A percentile compares a stretch with the other conserved stretches of the same genome.
Conservation (phyloP, 2,113 vertebrate species). For the Bambusicola thoracicus region DNA sequence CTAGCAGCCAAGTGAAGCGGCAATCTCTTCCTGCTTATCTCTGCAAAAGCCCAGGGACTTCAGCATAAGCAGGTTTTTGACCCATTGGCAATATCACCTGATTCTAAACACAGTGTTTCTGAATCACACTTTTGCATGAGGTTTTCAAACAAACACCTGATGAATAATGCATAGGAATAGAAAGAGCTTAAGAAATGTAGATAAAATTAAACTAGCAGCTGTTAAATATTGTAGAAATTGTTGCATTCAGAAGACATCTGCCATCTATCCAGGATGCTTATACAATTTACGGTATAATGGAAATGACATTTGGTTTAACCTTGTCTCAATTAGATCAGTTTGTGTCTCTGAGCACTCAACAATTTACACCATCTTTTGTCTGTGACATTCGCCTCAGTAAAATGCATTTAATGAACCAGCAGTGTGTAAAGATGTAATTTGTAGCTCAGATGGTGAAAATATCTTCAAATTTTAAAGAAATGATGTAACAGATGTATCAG, state of each 20-base stretch:
- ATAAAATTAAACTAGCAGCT: constrained; percentile 22
- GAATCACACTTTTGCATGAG: not conserved
- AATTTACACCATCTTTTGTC: not conserved
- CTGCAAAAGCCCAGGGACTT: not conserved
- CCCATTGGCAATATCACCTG: not conserved
- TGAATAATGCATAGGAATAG: not conserved
- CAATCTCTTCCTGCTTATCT: not conserved
- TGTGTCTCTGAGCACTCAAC: not conserved
- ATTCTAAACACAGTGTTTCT: not conserved
- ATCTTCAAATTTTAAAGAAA: not conserved
- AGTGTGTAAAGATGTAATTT: constrained; percentile 10
- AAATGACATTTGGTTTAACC: constrained; percentile 19
- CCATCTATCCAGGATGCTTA: not conserved
- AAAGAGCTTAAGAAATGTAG: constrained; percentile 2
- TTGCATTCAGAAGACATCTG: constrained; percentile 22
- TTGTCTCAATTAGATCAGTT: not conserved
- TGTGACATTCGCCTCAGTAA: constrained; percentile 5
- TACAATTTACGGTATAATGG: not conserved
- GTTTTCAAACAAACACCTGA: constrained; percentile 1
- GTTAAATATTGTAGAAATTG: constrained; percentile 35
- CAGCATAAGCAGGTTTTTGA: not conserved
- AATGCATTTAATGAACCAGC: constrained; percentile 45
- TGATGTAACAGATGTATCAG: not conserved
- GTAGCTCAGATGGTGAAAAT: constrained; percentile 16
- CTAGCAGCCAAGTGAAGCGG: not conserved